Evolutionary conservation across 2,113 vertebrate genomes (phyloP), one percentile per base, ranked within the genome.

Genomic region (Mirza zaza): DNA sequence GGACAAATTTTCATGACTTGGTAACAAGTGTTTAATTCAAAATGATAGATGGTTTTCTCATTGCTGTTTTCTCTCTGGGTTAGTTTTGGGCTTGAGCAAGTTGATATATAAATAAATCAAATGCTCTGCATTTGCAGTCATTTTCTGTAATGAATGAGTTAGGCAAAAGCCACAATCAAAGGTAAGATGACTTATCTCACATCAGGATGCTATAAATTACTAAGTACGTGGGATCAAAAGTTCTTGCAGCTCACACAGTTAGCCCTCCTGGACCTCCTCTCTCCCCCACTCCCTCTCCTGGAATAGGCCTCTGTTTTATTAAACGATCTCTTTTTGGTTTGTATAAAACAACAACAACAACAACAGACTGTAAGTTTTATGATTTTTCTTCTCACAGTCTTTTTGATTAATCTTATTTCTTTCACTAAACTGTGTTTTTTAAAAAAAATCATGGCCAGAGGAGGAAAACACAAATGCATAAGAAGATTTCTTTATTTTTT

Each of bases 81-180:
- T 93, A 55, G 67, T 68, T 90, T 84, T 94, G 91, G 80, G 73
- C 70, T 96, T 95, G 48, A 91, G 63, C 14, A 86, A 86, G 79
- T 84, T 96, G 91, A 92, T 91, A 87, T 86, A 90, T 80, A 85
- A 97, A 96, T 97, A 95, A 90, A 97, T 95, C 94, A 97, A 70
- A 42, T 32, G 61, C 39, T 77, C 61, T 86, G 42, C 27, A 36
- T 87, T 97, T 93, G 34, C 63, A 85, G 93, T 93, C 82, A 90
- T 94, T 93, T 63, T 57, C 52, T 80, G 32, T 94, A 94, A 97
- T 95, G 88, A 91, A 96, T 80, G 93, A 92, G 70, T 94, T 96
- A 93, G 93, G 75, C 45, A 84, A 89, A 97, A 84, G 42, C n/a
- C 52, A 84, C 77, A 85, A 45, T 83, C 93, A 91, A 88, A 94